Base-by-base conservation (phyloP, 2,888 invertebrate genomes). In the Amblyteles armatorius region DNA sequence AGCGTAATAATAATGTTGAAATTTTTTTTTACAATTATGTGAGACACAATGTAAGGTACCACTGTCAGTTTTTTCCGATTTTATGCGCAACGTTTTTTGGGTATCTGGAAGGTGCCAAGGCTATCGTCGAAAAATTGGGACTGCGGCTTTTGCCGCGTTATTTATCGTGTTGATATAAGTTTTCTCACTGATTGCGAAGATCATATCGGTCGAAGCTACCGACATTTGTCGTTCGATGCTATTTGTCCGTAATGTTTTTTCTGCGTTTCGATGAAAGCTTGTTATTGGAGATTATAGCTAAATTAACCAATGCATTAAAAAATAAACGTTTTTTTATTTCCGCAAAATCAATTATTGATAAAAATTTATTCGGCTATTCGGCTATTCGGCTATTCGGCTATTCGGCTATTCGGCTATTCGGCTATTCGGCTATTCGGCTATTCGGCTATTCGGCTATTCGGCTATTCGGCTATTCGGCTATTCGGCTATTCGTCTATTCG, bases 191-290 rank as follows among this genome's bases (percentile, higher is more conserved):
- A 77, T 77, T 44, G 13, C 13, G 44, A 44, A 16, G 44, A 67
- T 55, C 19, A 40, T 52, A 67, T 22, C 13, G 40, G 36, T 57
- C 36, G 67, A 55, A 13, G 67, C 22, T 52, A 67, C 36, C 22
- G 22, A 67, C n/a, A 55, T 68, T 52, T 40, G 40, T 77, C 77
- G 36, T 68, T 67, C 26, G 33, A 40, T 67, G 55, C 55, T 33
- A 55, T 55, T n/a, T 29, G 9, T 11, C 22, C 13, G 29, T 13
- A 65, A 44, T 22, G 11, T 40, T 44, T 26, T 48, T 68, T 44
- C 48, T 22, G 19, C 13, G 3, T 11, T 0, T 19, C 19, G 11
- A 44, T 22, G 67, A 67, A 36, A 11, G 6, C 16, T 29, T 50
- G 9, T 69, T 69, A 69, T 69, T 2, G 7, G 36, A 22, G 52